Conservation (phyloP, 2,888 invertebrate species). For the Rhingia rostrata region DNA sequence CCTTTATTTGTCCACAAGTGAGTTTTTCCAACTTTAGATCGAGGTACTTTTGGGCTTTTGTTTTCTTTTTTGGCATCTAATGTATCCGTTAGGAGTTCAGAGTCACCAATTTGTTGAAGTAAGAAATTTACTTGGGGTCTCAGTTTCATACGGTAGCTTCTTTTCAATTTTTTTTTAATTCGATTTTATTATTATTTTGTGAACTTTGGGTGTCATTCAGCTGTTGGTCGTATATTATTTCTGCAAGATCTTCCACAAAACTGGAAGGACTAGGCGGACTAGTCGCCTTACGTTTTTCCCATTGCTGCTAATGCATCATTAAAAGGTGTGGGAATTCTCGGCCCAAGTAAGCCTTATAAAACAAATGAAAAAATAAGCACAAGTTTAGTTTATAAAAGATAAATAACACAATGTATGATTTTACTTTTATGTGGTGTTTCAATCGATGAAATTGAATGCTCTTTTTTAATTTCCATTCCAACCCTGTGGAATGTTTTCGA, state of each 20-base stretch:
- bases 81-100: slow-evolving; percentile 79
- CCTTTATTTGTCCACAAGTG: slow-evolving; percentile 94
- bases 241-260: slow-evolving; percentile 92
- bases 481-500: slow-evolving; percentile 79
- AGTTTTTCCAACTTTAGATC: slow-evolving; percentile 93
- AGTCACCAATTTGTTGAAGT: slow-evolving; percentile 87
- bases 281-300: slow-evolving; percentile 87
- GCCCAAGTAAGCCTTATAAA: slow-evolving; percentile 82
- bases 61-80: slow-evolving; percentile 81
- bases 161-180: slow-evolving; percentile 82
- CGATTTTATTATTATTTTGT: slow-evolving; percentile 73
- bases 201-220: slow-evolving; percentile 84
- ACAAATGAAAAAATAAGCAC: not conserved
- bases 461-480: slow-evolving; percentile 80
- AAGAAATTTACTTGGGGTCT: slow-evolving; percentile 94
- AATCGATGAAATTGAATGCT: slow-evolving; percentile 79
- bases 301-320: slow-evolving; percentile 95
- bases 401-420: slow-evolving; percentile 21
- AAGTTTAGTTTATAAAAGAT: not conserved
- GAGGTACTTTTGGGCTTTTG: slow-evolving; percentile 78
- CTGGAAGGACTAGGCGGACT: slow-evolving; percentile 89
- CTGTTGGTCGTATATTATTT: slow-evolving; percentile 93
- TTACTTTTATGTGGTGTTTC: slow-evolving; percentile 82
- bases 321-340: slow-evolving; percentile 96
- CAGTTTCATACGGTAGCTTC: slow-evolving; percentile 88